Evolutionary conservation across 2,888 invertebrate genomes (phyloP), one percentile per base, ranked within the genome.

Genomic region (Diploptera punctata): DNA sequence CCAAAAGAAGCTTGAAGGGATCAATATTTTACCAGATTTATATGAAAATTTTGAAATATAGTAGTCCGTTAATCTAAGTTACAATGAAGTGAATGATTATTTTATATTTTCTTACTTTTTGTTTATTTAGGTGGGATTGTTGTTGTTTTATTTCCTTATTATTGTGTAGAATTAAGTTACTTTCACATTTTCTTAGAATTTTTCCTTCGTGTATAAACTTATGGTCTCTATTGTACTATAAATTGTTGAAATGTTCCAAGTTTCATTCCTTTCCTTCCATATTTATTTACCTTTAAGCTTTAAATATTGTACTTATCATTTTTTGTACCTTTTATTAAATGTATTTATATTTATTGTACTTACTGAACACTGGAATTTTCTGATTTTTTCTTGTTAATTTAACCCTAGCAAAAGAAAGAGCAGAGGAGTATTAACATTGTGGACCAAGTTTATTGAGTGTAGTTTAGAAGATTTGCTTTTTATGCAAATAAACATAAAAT

Each of bases 241-340:
- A 19, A 57, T 54, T 16, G n/a, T 38, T 57, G 24, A 67, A 38
- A 43, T 67, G 67, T 73, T 73, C 72, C 73, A 70, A 49, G 19
- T 57, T 73, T 73, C 73, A 73, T 73, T 73, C 73, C 73, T 73
- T 49, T 54, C 70, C 70, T 47, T 54, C 43, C 49, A 57, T 70
- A 43, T 67, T 65, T 57, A 26, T 43, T 60, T 44, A 54, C 69
- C 68, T 29, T 60, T 57, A 57, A 69, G 69, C 52, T 57, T 69
- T 69, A 43, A 57, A 38, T 43, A 69, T 44, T 67, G 29, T 24
- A 43, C 29, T 67, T 49, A 24, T 10, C 26, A 67, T 24, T 29
- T 57, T 57, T 57, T 57, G 29, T 57, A 57, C 57, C 57, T 57
- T 57, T 57, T 57, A 29, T 31, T 57, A 26, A 52, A 21, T 52